These are phyloP conservation scores for Catostomus latipinnis DNA, from an alignment of 2,797 vertebrate species.

Conservation along the genomic window DNA sequence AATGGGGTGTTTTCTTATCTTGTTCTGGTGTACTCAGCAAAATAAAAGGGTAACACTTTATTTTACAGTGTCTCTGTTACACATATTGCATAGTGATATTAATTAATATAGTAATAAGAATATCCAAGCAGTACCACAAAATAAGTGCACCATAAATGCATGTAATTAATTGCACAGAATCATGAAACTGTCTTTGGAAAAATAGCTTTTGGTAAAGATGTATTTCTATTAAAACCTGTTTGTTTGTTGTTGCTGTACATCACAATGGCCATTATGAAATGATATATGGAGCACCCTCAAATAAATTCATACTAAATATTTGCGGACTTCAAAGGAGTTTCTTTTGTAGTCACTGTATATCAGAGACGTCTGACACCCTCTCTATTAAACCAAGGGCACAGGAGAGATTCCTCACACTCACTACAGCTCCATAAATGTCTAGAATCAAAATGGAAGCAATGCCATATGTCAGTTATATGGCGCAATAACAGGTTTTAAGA, in stretches of 20 bases:
- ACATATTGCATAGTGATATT: too few relatives aligned
- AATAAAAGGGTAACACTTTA: not conserved
- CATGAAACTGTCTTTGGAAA: too few relatives aligned
- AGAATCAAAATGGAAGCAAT: conserved; percentile 79
- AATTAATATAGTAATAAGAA: too few relatives aligned
- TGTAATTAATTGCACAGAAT: too few relatives aligned
- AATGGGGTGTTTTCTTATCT: conserved; percentile 39
- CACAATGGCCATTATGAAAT: not conserved
- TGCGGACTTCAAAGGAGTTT: conserved; percentile 45
- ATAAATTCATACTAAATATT: conserved; percentile 54
- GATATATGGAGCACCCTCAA: not conserved
- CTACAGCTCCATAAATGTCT: conserved; percentile 81
- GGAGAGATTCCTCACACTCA: conserved; percentile 81
- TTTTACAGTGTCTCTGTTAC: too few relatives aligned
- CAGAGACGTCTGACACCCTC: conserved; percentile 79
- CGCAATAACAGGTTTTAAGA: conserved; percentile 82
- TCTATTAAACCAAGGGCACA: conserved; percentile 85
- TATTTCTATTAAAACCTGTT: too few relatives aligned
- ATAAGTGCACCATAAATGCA: too few relatives aligned
- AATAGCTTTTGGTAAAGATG: too few relatives aligned
- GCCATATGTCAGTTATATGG: conserved; percentile 84
- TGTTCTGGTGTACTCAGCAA: conserved; percentile 54
- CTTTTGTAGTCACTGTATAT: conserved; percentile 77
- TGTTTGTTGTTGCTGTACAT: too few relatives aligned
- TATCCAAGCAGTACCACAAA: too few relatives aligned